Evolutionary conservation across 2,888 invertebrate genomes (phyloP).

Genomic region (Vannuccia rotundouncinata): DNA sequence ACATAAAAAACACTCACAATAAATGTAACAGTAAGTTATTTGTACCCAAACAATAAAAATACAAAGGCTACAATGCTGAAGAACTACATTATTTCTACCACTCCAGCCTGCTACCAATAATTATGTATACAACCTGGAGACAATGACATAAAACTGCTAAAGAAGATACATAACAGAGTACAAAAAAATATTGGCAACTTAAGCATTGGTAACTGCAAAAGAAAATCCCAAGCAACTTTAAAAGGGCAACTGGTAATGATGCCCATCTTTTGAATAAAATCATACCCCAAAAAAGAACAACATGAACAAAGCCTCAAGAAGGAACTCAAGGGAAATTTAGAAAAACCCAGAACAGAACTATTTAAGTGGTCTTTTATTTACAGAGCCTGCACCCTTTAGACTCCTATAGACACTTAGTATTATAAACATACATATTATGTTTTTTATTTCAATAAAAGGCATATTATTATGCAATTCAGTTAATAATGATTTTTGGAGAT

Average conservation of each 20-base stretch:
- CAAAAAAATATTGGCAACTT: background rate
- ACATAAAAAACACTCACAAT: background rate
- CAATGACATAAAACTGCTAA: background rate
- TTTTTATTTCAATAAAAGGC: no score
- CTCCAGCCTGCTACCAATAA: background rate
- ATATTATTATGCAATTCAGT: no score
- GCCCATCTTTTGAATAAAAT: conserved; percentile 2
- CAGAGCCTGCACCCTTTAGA: background rate
- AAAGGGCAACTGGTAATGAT: background rate
- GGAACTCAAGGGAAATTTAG: background rate
- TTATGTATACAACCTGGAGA: background rate
- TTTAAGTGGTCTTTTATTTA: background rate
- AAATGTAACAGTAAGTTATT: background rate
- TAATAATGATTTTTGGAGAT: no score
- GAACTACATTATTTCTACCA: background rate
- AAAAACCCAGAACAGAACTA: conserved; percentile 9
- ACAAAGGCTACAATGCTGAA: background rate
- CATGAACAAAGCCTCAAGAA: background rate
- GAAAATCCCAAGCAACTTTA: background rate
- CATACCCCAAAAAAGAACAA: background rate
- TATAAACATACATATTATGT: no score
- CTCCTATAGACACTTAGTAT: background rate
- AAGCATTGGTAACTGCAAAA: background rate
- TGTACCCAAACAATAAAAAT: background rate
- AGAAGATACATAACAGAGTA: background rate